Evolutionary conservation across 2,888 invertebrate genomes (phyloP).

Genomic region (Trachelus iudaicus): DNA sequence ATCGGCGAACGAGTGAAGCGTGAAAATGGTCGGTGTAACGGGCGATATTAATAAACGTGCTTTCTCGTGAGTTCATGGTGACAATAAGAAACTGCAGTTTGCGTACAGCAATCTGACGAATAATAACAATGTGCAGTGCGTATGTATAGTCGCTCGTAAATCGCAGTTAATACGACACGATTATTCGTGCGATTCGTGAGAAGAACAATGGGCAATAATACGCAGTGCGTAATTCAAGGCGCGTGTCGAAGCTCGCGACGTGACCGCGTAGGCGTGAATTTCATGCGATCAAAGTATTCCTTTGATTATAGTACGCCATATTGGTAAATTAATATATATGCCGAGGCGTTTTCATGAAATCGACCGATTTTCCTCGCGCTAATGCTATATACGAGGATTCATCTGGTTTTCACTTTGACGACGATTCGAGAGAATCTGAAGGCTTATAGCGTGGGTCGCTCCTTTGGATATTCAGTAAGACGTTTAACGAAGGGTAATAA

Average conservation of each 20-base stretch:
- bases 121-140: slow-evolving; percentile 28
- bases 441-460: not conserved
- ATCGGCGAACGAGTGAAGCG: not conserved
- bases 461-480: not conserved
- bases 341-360: not conserved
- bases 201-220: not conserved
- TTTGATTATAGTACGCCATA: not conserved
- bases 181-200: not conserved
- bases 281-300: not conserved
- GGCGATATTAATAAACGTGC: not conserved
- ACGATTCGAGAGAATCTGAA: not conserved
- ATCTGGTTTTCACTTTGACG: not conserved
- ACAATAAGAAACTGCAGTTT: slow-evolving; percentile 33
- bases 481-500: not conserved
- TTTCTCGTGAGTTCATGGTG: not conserved
- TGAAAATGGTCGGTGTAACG: not conserved
- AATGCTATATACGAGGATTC: not conserved
- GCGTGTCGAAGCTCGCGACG: not conserved
- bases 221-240: not conserved
- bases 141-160: not conserved
- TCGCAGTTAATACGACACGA: not conserved
- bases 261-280: not conserved
- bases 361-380: not conserved
- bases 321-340: not conserved
- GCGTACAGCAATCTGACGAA: slow-evolving; percentile 27